These are phyloP conservation scores for Oxyruncus cristatus DNA, from an alignment of 2,113 vertebrate genomes.

Conservation along the genomic window DNA sequence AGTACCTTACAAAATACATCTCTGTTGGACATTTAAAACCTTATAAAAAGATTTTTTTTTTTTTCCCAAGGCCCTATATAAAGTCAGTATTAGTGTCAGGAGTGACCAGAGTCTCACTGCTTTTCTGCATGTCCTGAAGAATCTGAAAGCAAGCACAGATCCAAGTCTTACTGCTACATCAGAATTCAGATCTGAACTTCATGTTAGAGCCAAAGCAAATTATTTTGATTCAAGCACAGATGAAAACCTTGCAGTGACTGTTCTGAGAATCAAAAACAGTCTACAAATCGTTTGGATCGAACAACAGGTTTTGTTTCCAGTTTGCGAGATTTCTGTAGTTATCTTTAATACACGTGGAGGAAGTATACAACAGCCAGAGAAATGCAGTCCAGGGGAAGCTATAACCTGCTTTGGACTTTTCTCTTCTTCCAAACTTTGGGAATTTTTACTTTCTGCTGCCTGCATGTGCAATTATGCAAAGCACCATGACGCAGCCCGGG, in stretches of 20 bases:
- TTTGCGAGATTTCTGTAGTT: background rate
- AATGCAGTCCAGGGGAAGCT: background rate
- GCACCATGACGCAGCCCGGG: background rate
- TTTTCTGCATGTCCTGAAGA: background rate
- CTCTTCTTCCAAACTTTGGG: background rate
- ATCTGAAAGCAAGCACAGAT: background rate
- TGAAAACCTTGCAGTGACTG: background rate
- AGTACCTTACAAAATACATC: background rate
- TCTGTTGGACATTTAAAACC: background rate
- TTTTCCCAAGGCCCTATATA: background rate
- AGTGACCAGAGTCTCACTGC: background rate
- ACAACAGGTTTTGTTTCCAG: background rate
- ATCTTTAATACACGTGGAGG: background rate
- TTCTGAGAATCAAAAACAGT: background rate
- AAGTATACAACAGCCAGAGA: background rate
- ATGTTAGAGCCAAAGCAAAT: background rate
- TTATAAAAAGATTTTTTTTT: background rate
- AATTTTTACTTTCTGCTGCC: background rate
- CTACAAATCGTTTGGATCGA: background rate
- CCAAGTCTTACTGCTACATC: background rate
- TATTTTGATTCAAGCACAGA: background rate
- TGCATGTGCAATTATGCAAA: background rate
- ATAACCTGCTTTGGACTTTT: background rate
- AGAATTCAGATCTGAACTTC: background rate
- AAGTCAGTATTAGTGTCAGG: background rate